Evolutionary conservation across 1,140 invertebrate genomes (phyloP), one percentile per base, ranked within the genome.

Genomic region (Teleopsis dalmanni): DNA sequence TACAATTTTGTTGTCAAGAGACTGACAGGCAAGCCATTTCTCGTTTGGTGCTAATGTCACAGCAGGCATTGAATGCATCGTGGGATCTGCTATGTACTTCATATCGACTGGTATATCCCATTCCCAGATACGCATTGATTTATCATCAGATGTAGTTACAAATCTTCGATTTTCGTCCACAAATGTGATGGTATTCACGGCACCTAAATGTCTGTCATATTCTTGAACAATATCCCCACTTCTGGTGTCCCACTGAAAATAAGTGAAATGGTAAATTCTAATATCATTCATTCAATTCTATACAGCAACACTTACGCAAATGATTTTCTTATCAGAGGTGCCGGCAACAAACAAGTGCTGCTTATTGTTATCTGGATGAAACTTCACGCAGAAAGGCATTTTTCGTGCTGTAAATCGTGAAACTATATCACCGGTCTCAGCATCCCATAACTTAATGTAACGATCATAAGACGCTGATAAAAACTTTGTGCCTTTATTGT

Each of bases 91-190:
- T 59, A 99, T 99, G 66, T 99, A 98, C 71, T 99, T 99, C 85
- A 99, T 98, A 71, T 99, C 96, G 3, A 99, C 96, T 1, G 96
- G 97, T 68, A 99, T 97, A 71, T 99, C 95, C 95, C 96, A 99
- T 80, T 99, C 97, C 97, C 97, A 99, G 45, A 99, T 95, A 43
- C 97, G 75, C 52, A 99, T 76, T 73, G 92, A 96, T 75, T 99
- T 99, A 69, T 99, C 97, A 72, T 99, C 97, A 0, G 95, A 98
- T 0, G 96, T 98, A 11, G 93, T 94, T 1, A 98, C 95, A 76
- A 99, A 98, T 63, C 95, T 74, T 44, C 95, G 76, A 74, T 98
- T 98, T 59, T 98, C 93, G 75, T 99, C 97, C 13, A 99, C 94
- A 75, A 99, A 99, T 4, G 95, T 99, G 53, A 99, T 98, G 0